These are phyloP conservation scores for Mormyrus lacerda DNA, from an alignment of 2,113 vertebrate genomes.

Conservation along the genomic window DNA sequence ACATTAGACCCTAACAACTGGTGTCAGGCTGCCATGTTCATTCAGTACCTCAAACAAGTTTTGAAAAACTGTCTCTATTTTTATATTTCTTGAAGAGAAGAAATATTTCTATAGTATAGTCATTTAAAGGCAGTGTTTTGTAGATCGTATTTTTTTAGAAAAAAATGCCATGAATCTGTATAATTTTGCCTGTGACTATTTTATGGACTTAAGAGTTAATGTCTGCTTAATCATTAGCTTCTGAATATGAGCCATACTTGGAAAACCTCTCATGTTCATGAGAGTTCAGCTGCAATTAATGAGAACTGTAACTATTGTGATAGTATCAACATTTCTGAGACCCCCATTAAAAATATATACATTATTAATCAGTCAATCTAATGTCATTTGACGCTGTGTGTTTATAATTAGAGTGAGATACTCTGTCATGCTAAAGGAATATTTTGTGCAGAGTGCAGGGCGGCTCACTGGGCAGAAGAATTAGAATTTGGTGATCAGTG, in stretches of 20 bases:
- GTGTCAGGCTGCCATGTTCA: not conserved
- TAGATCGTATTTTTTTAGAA: not conserved
- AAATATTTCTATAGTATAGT: not conserved
- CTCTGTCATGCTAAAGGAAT: not conserved
- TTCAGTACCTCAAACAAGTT: not conserved
- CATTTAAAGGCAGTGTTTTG: not conserved
- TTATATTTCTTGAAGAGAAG: not conserved
- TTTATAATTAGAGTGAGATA: not conserved
- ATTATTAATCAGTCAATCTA: not conserved
- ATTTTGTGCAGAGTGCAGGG: not conserved
- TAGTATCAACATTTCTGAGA: not conserved
- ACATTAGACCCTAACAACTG: not conserved
- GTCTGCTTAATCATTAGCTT: not conserved
- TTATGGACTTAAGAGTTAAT: not conserved
- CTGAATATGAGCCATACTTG: not conserved
- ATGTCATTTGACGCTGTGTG: not conserved
- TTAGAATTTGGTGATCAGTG: no score
- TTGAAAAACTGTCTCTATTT: not conserved
- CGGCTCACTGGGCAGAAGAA: not conserved
- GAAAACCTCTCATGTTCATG: not conserved
- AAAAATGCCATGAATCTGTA: not conserved
- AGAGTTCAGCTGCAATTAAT: constrained; percentile 4
- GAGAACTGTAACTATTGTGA: not conserved
- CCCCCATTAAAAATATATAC: not conserved
- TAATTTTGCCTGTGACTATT: not conserved